phyloP scores from a whole-genome alignment of 2,113 vertebrate genomes.

The Zeus faber region DNA sequence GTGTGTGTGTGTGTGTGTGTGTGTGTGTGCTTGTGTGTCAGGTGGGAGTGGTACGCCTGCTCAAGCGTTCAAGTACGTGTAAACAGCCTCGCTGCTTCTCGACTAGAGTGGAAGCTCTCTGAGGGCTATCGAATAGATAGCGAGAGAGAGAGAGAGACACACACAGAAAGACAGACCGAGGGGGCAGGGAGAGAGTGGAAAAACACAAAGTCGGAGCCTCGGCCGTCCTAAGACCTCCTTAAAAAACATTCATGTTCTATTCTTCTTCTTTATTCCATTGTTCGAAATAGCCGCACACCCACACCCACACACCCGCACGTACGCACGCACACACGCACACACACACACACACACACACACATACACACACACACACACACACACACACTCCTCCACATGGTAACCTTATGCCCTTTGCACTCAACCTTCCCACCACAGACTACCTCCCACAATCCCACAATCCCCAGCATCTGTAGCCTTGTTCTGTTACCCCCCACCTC shows the following conservation, averaged over 20 bases:
- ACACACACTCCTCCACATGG: conserved; percentile 33
- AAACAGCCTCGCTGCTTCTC: no score
- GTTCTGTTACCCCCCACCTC: not conserved
- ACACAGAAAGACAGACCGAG: not conserved
- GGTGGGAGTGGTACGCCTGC: no score
- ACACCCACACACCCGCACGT: conserved; percentile 13
- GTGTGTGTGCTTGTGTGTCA: no score
- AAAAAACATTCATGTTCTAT: not conserved
- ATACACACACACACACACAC: conserved; percentile 14
- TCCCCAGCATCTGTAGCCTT: conserved; percentile 21
- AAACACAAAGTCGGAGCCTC: not conserved
- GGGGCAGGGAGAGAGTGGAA: not conserved
- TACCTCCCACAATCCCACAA: conserved; percentile 33
- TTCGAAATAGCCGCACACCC: no score
- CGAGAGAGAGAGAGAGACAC: conserved; percentile 1
- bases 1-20: not conserved
- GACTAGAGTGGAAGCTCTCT: no score
- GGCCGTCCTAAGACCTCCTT: conserved; percentile 1
- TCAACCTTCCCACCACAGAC: conserved; percentile 30
- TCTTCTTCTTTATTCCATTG: no score
- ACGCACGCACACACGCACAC: conserved; percentile 22
- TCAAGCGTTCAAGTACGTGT: no score
- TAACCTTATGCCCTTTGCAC: conserved; percentile 52
- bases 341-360: conserved; percentile 6
- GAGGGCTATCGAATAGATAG: conserved; percentile 11